Conservation (phyloP, 2,113 vertebrate species). For the Dinomys branickii region DNA sequence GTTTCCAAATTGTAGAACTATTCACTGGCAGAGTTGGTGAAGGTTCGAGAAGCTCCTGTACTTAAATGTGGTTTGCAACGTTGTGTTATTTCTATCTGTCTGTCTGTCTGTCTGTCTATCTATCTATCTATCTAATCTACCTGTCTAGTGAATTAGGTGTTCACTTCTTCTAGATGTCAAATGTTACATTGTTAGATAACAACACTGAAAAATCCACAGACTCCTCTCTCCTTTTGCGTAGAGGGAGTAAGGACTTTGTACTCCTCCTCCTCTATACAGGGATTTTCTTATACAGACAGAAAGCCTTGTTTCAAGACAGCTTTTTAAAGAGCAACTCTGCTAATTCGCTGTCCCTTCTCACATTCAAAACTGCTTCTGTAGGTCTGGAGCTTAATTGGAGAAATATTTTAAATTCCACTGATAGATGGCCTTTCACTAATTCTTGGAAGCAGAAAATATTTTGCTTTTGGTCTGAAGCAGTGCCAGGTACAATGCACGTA, state of each 20-base stretch:
- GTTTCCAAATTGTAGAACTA: no score
- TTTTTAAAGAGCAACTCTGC: background rate
- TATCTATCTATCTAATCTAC: no score
- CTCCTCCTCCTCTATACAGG: background rate
- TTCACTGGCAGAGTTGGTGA: no score
- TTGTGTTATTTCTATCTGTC: no score
- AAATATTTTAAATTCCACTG: slow-evolving; percentile 67
- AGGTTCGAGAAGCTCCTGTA: no score
- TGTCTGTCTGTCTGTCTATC: no score
- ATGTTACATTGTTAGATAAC: background rate
- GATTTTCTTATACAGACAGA: slow-evolving; percentile 43
- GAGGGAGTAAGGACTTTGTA: background rate
- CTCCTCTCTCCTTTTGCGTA: background rate
- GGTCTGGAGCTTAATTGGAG: slow-evolving; percentile 57
- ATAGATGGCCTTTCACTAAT: slow-evolving; percentile 36
- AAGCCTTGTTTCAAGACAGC: background rate
- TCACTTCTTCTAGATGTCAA: background rate
- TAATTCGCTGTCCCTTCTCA: background rate
- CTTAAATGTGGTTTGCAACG: no score
- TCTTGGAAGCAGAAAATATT: slow-evolving; percentile 29
- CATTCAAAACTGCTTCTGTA: background rate
- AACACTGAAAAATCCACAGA: background rate
- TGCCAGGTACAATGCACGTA: slow-evolving; percentile 27
- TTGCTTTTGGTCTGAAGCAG: slow-evolving; percentile 63
- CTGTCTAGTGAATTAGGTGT: background rate